phyloP scores from a whole-genome alignment of 1,140 invertebrate species.

The Drosophila teissieri region DNA sequence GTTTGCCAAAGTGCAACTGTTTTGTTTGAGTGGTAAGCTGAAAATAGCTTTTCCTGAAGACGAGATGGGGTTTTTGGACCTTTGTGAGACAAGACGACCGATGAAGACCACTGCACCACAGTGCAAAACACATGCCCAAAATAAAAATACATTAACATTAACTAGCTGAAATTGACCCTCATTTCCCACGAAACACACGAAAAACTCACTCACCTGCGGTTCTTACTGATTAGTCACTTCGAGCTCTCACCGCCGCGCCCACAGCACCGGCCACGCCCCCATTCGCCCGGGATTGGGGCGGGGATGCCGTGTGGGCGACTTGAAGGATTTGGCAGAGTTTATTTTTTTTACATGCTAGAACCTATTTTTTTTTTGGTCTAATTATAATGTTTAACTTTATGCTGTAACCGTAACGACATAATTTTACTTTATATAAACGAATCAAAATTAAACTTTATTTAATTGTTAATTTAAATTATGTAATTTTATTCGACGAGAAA shows the following conservation, averaged over 20 bases:
- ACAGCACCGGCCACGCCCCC: conserved; percentile 32
- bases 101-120: conserved; percentile 5
- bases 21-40: no score
- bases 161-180: conserved; percentile 68
- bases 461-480: conserved; percentile 79
- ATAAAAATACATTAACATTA: conserved; percentile 38
- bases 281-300: conserved; percentile 1
- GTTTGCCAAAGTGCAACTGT: no score
- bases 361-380: conserved; percentile 68
- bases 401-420: conserved; percentile 66
- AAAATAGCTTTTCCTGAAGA: not conserved
- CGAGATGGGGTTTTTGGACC: no score
- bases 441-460: conserved; percentile 80
- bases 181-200: conserved; percentile 13
- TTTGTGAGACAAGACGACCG: not conserved
- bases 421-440: conserved; percentile 67
- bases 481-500: conserved; percentile 70
- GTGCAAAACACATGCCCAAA: not conserved
- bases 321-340: conserved; percentile 44
- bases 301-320: conserved; percentile 9
- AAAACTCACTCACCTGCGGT: conserved; percentile 11
- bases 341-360: conserved; percentile 52
- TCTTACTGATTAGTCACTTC: conserved; percentile 21
- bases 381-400: conserved; percentile 65
- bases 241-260: conserved; percentile 45